Conservation (phyloP, 2,888 invertebrate genomes). For the Ichneumoninae sp. region DNA sequence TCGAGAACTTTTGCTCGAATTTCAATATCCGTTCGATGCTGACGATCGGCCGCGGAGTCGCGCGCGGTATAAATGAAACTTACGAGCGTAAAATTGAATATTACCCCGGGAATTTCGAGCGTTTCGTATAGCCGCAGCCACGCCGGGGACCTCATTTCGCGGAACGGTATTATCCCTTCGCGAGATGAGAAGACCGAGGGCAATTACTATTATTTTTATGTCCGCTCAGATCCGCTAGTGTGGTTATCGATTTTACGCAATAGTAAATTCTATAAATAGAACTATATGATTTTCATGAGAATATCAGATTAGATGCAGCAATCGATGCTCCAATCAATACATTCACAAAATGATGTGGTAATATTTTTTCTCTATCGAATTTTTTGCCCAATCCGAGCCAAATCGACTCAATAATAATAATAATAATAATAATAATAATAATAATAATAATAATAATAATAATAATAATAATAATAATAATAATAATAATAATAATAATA, state of each 20-base stretch:
- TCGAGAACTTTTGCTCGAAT: conserved; percentile 22
- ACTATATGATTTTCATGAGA: background rate
- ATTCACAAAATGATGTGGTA: background rate
- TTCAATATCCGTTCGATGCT: conserved; percentile 53
- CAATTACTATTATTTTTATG: conserved; percentile 47
- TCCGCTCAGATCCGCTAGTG: background rate
- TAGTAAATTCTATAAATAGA: background rate
- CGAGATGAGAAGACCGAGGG: conserved; percentile 17
- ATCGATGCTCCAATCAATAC: background rate
- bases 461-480: background rate
- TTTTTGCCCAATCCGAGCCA: background rate
- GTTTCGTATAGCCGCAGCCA: background rate
- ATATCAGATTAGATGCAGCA: background rate
- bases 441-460: too few relatives aligned
- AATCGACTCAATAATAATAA: background rate
- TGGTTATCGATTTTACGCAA: conserved; percentile 10
- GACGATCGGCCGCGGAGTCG: conserved; percentile 26
- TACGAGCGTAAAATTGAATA: conserved; percentile 56
- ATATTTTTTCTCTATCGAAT: background rate
- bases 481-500: too few relatives aligned
- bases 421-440: too few relatives aligned
- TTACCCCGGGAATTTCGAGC: conserved; percentile 26
- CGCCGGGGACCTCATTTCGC: conserved; percentile 29
- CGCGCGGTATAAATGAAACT: conserved; percentile 43
- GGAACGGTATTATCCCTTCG: conserved; percentile 13